Evolutionary conservation across 2,888 invertebrate genomes (phyloP).

Genomic region (Heteromurus nitidus): DNA sequence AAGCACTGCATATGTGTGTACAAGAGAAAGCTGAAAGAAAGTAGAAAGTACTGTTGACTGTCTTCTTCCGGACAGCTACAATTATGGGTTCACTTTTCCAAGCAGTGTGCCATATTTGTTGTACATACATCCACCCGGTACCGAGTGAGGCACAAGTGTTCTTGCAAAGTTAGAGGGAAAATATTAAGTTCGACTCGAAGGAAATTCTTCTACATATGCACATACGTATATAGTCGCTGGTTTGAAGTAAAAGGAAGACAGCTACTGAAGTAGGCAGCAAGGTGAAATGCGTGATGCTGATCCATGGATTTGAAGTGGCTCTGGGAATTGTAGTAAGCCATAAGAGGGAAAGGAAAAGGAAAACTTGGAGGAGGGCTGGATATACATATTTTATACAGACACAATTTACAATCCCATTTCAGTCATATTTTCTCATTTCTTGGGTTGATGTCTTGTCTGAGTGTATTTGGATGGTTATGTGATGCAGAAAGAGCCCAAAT

Average conservation of each 20-base stretch:
- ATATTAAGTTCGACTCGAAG: no score
- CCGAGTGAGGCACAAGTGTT: neutral
- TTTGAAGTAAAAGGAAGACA: constrained; percentile 22
- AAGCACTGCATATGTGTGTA: neutral
- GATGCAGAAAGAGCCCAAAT: constrained; percentile 19
- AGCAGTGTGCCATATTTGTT: neutral
- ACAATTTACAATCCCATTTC: constrained; percentile 68
- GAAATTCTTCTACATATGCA: neutral
- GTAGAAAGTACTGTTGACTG: constrained; percentile 48
- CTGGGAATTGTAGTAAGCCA: constrained; percentile 54
- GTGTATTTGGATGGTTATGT: constrained; percentile 56
- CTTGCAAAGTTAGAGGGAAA: neutral
- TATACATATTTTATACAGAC: constrained; percentile 62
- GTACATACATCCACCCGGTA: neutral
- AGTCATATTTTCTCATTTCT: constrained; percentile 69
- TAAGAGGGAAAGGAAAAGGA: constrained; percentile 33
- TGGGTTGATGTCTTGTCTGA: constrained; percentile 61
- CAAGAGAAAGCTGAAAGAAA: constrained; percentile 8
- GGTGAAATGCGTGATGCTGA: constrained; percentile 62
- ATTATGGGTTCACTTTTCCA: constrained; percentile 44
- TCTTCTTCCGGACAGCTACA: constrained; percentile 42
- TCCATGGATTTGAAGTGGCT: constrained; percentile 67
- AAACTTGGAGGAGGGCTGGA: constrained; percentile 57
- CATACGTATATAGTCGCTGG: no score
- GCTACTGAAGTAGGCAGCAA: constrained; percentile 38